Evolutionary conservation across 2,888 invertebrate genomes (phyloP), one percentile per base, ranked within the genome.

Genomic region (Allophyes oxyacanthae): DNA sequence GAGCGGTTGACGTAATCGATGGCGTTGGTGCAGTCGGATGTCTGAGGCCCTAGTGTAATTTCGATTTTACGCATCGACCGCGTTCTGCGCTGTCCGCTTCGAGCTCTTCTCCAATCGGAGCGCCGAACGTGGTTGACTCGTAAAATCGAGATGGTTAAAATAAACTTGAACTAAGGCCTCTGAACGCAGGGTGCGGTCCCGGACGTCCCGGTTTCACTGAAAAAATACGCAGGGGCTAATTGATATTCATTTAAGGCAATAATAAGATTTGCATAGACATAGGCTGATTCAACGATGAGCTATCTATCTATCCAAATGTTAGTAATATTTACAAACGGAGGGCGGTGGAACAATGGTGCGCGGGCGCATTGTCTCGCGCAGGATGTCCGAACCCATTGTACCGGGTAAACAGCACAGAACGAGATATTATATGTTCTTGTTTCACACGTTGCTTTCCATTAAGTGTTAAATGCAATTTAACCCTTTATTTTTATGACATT

Each of bases 321-420:
- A 73, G 79, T 75, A 80, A 80, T 90, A 88, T 91, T 91, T 90
- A 89, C 86, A 86, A 89, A 87, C 81, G 85, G 82, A 82, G 88
- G 86, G 88, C 81, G 71, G 74, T 82, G 77, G 82, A 90, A 93
- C 92, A 93, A 92, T 93, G 83, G 89, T 77, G 81, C 83, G 83
- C 87, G 73, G 81, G 83, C 81, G 88, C 86, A 92, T 93, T 93
- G 93, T 93, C 84, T 88, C 79, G 81, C 66, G 85, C 92, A 92
- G 93, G 93, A 92, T 91, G 91, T 91, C 88, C 90, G 90, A 88
- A 78, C 81, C 81, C 82, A 92, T 93, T 94, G 93, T 94, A 82
- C 80, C 84, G 77, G 77, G 82, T 85, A 92, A 93, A 91, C 93
- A 93, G 93, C 84, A 91, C 92, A 92, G 92, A 93, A 93, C 93